Base-by-base conservation (phyloP, 2,113 vertebrate species). In the Amphiprion ocellaris region DNA sequence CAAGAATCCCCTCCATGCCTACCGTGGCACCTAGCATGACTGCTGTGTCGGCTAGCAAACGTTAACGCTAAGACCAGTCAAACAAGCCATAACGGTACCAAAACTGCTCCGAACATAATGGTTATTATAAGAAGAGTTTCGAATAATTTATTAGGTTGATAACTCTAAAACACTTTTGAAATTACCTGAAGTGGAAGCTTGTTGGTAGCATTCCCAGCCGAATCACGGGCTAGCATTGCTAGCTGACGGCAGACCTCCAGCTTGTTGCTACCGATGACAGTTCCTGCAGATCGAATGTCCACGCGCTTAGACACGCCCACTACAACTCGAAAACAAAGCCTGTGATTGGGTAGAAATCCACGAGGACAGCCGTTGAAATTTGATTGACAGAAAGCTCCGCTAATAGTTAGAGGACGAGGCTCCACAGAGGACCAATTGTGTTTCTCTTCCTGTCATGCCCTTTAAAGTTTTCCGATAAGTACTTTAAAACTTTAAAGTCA, bases 261-360 rank as follows among this genome's bases (percentile, higher is more conserved):
- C 56, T 37, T 37, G 33, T 73, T 64, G 46, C 47, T 74, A 23
- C 68, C 11, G 68, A 74, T 91, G 90, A 92, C 92, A 93, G 87
- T 86, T 92, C 85, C 75, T 81, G 83, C 71, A 41, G 44, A 67
- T 69, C 50, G 69, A 28, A 46, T 23, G 72, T 79, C 74, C 89
- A 92, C 89, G 86, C 91, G 85, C 81, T 1, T 58, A 65, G 83
- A 15, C 91, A 93, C 94, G 91, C 94, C 94, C 82, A 89, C 87
- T 83, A 84, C 82, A 61, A 83, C 85, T 92, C 79, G 75, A 94
- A 95, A 96, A 95, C 94, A 95, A 96, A 94, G 7, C 21, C 8
- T 21, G 0, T 77, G 92, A 95, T 95, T 95, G 94, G 95, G 67
- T 72, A 46, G 4, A 41, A 46, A 28, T 6, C 23, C 69, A 82